A percentile compares a stretch with the other conserved stretches of the same genome.
Evolutionary conservation across 2,888 invertebrate species (phyloP).

Genomic region (Dicyrtomina minuta): DNA sequence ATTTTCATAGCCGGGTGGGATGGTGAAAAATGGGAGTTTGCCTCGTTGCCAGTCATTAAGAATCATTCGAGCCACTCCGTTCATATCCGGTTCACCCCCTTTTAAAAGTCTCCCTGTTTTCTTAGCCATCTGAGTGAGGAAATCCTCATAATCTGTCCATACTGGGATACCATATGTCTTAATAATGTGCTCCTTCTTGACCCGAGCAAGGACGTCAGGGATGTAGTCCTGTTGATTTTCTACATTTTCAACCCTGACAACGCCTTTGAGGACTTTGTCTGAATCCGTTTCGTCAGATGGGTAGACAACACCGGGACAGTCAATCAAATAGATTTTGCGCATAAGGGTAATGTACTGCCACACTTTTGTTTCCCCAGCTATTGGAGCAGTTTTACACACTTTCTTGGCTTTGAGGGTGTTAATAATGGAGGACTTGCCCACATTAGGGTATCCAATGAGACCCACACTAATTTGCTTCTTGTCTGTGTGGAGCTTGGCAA

Average conservation of each 20-base stretch:
- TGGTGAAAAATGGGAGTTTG: slow-evolving; percentile 89
- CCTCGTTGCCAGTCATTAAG: slow-evolving; percentile 99
- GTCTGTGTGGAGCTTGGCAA: slow-evolving; percentile 90
- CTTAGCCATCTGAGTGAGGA: slow-evolving; percentile 85
- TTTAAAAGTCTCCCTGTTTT: slow-evolving; percentile 87
- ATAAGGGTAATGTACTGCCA: slow-evolving; percentile 99
- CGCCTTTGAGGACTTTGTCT: slow-evolving; percentile 90
- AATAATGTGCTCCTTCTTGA: slow-evolving; percentile 81
- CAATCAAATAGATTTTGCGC: slow-evolving; percentile 73
- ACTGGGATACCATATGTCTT: slow-evolving; percentile 85
- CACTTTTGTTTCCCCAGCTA: slow-evolving; percentile 96
- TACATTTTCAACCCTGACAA: slow-evolving; percentile 92
- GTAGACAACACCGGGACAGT: slow-evolving; percentile 98
- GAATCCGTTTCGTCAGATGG: slow-evolving; percentile 85
- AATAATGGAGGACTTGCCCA: slow-evolving; percentile 97
- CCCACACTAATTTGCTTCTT: slow-evolving; percentile 99
- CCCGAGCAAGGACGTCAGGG: slow-evolving; percentile 77
- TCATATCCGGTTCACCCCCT: slow-evolving; percentile 94
- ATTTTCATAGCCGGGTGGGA: slow-evolving; percentile 76
- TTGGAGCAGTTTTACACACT: slow-evolving; percentile 97
- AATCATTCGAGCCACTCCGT: slow-evolving; percentile 87
- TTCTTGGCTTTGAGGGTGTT: slow-evolving; percentile 94
- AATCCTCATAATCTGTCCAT: slow-evolving; percentile 81
- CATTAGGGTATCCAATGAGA: slow-evolving; percentile 98
- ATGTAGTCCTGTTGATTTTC: slow-evolving; percentile 95